These are phyloP conservation scores for Platichthys stellatus DNA, from an alignment of 2,113 vertebrate species.

Conservation along the genomic window DNA sequence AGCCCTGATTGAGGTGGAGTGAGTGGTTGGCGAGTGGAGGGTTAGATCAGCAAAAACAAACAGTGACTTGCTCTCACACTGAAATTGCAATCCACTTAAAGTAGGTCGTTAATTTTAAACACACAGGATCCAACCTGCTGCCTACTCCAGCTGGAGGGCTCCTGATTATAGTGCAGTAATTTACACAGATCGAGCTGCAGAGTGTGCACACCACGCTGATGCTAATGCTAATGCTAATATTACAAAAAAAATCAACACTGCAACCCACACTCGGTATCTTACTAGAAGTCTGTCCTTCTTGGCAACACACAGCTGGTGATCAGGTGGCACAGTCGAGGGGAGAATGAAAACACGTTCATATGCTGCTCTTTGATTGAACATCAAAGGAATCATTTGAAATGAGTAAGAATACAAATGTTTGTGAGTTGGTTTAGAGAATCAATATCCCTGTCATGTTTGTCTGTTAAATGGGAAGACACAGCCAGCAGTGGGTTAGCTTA, in stretches of 20 bases:
- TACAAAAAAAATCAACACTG: constrained; percentile 45
- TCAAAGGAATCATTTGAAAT: not conserved
- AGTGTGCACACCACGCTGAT: constrained; percentile 10
- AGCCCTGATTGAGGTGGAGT: constrained; percentile 90
- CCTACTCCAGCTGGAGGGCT: constrained; percentile 28
- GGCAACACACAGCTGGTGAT: constrained; percentile 90
- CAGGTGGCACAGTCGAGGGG: constrained; percentile 7
- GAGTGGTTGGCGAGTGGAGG: constrained; percentile 49
- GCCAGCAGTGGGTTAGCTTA: not conserved
- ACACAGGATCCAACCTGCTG: constrained; percentile 25
- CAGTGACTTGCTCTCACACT: constrained; percentile 17
- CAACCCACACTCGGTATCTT: constrained; percentile 83
- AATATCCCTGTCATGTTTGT: not conserved
- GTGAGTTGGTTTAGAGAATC: not conserved
- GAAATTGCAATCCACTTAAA: constrained; percentile 18
- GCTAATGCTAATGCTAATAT: constrained; percentile 8
- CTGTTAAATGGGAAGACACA: not conserved
- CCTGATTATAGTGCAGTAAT: constrained; percentile 9
- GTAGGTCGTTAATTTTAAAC: constrained; percentile 1
- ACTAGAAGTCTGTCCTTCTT: constrained; percentile 96
- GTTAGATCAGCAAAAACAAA: constrained; percentile 38
- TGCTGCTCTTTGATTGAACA: constrained; percentile 5
- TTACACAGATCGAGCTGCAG: not conserved
- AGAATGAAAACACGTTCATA: constrained; percentile 33
- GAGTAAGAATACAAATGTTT: not conserved